phyloP scores from a whole-genome alignment of 2,797 vertebrate species.

The Denticeps clupeoides region DNA sequence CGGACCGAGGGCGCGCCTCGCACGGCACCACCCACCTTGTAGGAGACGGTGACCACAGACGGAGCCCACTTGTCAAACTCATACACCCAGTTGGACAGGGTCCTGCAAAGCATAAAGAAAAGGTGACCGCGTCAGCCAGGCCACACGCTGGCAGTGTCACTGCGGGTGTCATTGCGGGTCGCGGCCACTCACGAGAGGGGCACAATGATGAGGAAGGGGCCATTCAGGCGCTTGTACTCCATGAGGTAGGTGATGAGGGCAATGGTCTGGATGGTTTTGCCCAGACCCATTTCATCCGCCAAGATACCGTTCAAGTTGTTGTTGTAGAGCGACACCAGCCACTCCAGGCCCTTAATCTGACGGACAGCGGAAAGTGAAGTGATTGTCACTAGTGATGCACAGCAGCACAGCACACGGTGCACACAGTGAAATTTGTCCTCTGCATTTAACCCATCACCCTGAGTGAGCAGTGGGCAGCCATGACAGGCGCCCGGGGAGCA shows the following conservation, averaged over 20 bases:
- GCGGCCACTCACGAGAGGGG: constrained; percentile 73
- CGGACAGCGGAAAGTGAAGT: too few relatives aligned
- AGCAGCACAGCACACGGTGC: too few relatives aligned
- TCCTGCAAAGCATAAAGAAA: constrained; percentile 52
- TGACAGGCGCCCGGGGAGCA: too few relatives aligned
- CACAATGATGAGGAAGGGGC: constrained; percentile 92
- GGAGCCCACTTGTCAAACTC: constrained; percentile 98
- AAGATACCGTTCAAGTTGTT: constrained; percentile 94
- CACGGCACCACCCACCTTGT: constrained; percentile 66
- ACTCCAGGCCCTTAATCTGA: constrained; percentile 87
- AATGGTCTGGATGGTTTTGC: constrained; percentile 94
- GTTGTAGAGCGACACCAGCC: constrained; percentile 90
- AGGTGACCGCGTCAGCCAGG: neutral
- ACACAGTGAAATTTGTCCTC: too few relatives aligned
- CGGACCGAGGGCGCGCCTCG: too few relatives aligned
- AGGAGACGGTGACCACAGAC: constrained; percentile 88
- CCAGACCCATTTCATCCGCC: constrained; percentile 88
- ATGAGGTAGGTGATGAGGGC: constrained; percentile 96
- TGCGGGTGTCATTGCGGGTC: neutral
- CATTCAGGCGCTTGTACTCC: constrained; percentile 88
- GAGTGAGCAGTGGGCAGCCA: too few relatives aligned
- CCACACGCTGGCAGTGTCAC: neutral
- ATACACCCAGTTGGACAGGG: constrained; percentile 92
- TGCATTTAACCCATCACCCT: too few relatives aligned
- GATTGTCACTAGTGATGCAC: too few relatives aligned